Conservation (phyloP, 2,113 vertebrate genomes). For the Rhadina sibilatrix region DNA sequence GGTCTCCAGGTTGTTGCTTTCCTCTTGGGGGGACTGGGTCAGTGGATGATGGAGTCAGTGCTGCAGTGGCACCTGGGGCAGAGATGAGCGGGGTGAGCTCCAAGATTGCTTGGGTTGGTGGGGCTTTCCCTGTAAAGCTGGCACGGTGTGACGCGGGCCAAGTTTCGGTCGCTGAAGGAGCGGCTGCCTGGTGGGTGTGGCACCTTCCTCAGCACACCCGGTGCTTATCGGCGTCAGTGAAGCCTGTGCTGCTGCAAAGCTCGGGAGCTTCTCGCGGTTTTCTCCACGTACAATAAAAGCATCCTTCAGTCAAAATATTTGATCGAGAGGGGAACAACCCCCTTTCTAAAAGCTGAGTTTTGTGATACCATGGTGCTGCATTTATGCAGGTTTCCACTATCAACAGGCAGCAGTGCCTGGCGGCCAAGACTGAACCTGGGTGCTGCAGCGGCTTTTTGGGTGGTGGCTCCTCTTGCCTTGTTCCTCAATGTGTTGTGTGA, state of each 20-base stretch:
- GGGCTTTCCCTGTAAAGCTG: not conserved
- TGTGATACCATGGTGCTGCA: not conserved
- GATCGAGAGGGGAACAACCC: not conserved
- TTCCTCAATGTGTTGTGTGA: rapidly evolving
- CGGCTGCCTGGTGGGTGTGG: constrained; percentile 28
- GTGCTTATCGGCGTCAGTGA: not conserved
- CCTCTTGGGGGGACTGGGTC: not conserved
- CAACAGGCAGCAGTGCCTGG: not conserved
- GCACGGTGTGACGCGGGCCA: not conserved
- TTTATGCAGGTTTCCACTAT: not conserved
- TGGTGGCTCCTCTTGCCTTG: not conserved
- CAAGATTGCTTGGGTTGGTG: not conserved
- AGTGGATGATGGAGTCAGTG: not conserved
- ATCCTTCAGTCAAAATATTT: not conserved
- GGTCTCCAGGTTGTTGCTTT: not conserved
- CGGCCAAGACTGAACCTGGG: not conserved
- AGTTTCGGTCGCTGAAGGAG: not conserved
- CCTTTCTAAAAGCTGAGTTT: not conserved
- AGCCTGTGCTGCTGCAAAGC: not conserved
- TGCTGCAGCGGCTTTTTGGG: not conserved
- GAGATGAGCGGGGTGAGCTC: not conserved
- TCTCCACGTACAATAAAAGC: not conserved
- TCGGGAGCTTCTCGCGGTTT: not conserved
- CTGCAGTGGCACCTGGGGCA: not conserved
- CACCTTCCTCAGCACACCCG: not conserved